Percentiles rank a stretch among this genome's conserved stretches.
Conservation (phyloP, 1,140 invertebrate species). For the Halictus rubicundus region DNA sequence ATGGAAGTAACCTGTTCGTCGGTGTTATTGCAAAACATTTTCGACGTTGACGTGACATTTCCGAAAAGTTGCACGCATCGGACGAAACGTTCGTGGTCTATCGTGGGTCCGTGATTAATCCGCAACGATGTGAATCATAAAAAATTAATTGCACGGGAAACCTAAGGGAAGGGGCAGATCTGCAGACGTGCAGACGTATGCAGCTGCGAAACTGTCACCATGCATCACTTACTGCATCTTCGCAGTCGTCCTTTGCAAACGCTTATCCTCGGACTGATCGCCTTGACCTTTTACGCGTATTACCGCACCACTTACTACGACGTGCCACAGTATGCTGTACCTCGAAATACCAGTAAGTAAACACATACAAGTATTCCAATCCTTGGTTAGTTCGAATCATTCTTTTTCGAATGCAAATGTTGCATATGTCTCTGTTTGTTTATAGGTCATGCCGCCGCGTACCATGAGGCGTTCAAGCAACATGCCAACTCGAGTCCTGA, state of each 20-base stretch:
- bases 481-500: constrained; percentile 58
- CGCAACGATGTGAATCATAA: constrained; percentile 14
- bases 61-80: neutral
- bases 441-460: constrained; percentile 50
- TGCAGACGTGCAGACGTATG: too few species aligned
- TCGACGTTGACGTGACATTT: neutral
- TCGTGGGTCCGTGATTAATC: constrained; percentile 9
- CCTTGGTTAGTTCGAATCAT: neutral
- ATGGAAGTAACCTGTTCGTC: constrained; percentile 39
- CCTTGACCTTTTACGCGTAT: constrained; percentile 75
- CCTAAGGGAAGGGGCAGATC: neutral
- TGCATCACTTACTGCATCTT: constrained; percentile 74
- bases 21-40: neutral
- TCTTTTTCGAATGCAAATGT: neutral
- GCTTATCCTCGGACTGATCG: constrained; percentile 72
- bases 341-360: constrained; percentile 72
- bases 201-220: constrained; percentile 48
- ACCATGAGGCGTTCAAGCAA: constrained; percentile 46
- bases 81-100: neutral
- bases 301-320: constrained; percentile 75
- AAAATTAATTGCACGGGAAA: neutral
- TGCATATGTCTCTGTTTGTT: neutral
- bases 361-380: constrained; percentile 65
- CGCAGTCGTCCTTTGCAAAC: constrained; percentile 74
- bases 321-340: constrained; percentile 59